Base-by-base conservation (phyloP, 1,140 invertebrate genomes). In the Frieseomelitta varia region DNA sequence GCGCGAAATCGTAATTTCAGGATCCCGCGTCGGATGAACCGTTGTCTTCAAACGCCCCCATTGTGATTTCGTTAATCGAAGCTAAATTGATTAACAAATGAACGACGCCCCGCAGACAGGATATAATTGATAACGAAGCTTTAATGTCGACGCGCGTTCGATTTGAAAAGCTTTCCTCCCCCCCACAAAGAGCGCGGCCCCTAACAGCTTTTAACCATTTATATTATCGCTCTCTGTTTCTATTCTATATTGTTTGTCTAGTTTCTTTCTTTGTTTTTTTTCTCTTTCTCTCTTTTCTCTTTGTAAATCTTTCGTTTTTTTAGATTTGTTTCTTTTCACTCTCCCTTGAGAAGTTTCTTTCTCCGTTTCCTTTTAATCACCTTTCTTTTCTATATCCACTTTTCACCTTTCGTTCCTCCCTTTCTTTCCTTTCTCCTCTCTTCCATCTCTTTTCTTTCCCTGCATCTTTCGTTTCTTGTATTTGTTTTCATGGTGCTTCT, bases 81-180 rank as follows among this genome's bases (percentile, higher is more conserved):
- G 47, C n/a, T 24, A 65, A 68, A 81, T 75, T 75, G 53, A 34
- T 67, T 61, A 65, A 81, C 39, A 47, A 81, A 73, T 63, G 27
- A 47, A 73, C n/a, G 27, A n/a, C 14, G n/a, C n/a, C 11, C 12
- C 34, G 67, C 17, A 58, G 58, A 34, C 30, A 2, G 27, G 14
- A n/a, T 55, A 51, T 73, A 73, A 81, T 73, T 81, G 47, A 73
- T 63, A 73, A 30, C n/a, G 19, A 14, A n/a, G 19, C 56, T 80
- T 74, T 74, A n/a, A 67, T 55, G 21, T 51, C 27, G 21, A 63
- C 17, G 27, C 47, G 21, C 51, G 39, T 27, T 19, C 11, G 24
- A 63, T 58, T 24, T 14, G 47, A 65, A 51, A 53, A 63, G 12
- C 47, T 53, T 47, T 34, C 15, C 2, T 24, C 39, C 39, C 21